phyloP scores from a whole-genome alignment of 2,797 vertebrate species.

The Hypotaenidia philippensis region DNA sequence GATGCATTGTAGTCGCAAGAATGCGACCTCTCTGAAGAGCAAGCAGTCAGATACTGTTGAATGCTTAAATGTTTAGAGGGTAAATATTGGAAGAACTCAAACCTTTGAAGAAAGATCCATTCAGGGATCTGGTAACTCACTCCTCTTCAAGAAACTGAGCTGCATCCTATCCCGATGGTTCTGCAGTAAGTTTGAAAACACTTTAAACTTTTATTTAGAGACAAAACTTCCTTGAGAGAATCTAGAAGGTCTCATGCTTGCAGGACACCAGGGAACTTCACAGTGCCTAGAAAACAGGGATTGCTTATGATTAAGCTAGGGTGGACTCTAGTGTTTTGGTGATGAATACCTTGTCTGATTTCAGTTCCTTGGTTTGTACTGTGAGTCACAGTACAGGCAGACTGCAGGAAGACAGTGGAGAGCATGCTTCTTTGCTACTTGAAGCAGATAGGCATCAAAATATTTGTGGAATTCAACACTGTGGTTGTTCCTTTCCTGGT shows the following conservation, averaged over 20 bases:
- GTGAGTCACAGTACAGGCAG: neutral
- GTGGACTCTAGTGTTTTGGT: neutral
- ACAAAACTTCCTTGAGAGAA: neutral
- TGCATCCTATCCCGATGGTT: neutral
- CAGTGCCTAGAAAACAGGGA: neutral
- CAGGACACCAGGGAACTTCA: neutral
- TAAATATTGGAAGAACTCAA: neutral
- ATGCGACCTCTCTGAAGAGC: neutral
- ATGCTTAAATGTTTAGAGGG: neutral
- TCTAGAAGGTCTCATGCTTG: neutral
- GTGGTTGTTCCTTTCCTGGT: neutral
- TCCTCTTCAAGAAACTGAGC: neutral
- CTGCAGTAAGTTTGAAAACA: neutral
- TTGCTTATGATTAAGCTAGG: neutral
- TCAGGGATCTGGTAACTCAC: neutral
- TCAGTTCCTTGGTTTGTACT: neutral
- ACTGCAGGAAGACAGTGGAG: neutral
- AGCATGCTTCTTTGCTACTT: neutral
- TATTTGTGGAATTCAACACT: slow-evolving; percentile 7
- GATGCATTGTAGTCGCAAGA: neutral
- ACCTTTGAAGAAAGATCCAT: neutral
- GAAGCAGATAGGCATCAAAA: neutral
- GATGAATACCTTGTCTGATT: neutral
- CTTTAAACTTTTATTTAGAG: neutral
- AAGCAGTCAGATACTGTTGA: neutral